phyloP scores from a whole-genome alignment of 2,113 vertebrate species.

The Lipophrys pholis region DNA sequence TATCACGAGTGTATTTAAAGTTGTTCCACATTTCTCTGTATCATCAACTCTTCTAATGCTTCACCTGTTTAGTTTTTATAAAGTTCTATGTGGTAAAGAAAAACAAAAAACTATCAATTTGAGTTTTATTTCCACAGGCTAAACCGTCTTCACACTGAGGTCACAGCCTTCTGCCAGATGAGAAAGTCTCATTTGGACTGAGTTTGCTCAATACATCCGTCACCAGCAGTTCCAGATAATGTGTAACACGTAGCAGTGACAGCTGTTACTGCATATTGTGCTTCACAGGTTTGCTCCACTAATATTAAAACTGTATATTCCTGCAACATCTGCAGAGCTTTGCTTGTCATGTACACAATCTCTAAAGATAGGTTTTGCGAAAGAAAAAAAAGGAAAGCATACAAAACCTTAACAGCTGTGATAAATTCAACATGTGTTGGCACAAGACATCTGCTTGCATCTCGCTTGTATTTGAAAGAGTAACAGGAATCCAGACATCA shows the following conservation, averaged over 20 bases:
- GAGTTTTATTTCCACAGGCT: constrained; percentile 2
- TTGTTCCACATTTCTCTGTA: constrained; percentile 59
- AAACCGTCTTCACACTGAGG: constrained; percentile 1
- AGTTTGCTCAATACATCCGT: constrained; percentile 6
- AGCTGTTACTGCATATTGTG: constrained; percentile 28
- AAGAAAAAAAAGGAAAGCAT: background rate
- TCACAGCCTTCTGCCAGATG: constrained; percentile 3
- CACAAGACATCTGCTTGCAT: background rate
- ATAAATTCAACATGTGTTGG: constrained; percentile 3
- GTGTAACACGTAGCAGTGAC: constrained; percentile 3
- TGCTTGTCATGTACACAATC: constrained; percentile 6
- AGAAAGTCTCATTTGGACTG: too few relatives aligned
- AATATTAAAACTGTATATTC: constrained; percentile 26
- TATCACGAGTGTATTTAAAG: constrained; percentile 71
- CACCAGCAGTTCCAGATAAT: constrained; percentile 34
- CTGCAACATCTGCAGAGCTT: constrained; percentile 12
- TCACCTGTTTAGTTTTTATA: constrained; percentile 56
- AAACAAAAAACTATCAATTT: constrained; percentile 5
- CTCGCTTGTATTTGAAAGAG: background rate
- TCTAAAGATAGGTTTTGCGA: constrained; percentile 12
- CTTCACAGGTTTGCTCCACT: constrained; percentile 3
- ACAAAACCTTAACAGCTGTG: background rate
- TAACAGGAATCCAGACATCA: background rate
- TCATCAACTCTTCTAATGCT: constrained; percentile 37
- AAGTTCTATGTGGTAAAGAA: constrained; percentile 65